These are phyloP conservation scores for Stramonita haemastoma DNA, from an alignment of 2,888 invertebrate species.

Conservation along the genomic window DNA sequence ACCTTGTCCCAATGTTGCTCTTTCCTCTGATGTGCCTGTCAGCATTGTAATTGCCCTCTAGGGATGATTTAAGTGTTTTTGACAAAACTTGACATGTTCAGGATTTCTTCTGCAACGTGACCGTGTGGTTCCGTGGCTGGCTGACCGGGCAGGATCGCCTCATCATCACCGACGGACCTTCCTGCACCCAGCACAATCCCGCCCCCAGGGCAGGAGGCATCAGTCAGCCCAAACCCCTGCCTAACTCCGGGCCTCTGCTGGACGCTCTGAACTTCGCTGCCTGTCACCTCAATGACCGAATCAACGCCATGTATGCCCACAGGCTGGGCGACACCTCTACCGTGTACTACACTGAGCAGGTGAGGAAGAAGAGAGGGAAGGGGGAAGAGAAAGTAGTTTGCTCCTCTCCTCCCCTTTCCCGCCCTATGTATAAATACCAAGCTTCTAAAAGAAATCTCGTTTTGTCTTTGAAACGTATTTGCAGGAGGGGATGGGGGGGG, in stretches of 20 bases:
- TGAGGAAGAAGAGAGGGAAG: neutral
- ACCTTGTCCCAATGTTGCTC: neutral
- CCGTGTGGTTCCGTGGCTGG: conserved; percentile 39
- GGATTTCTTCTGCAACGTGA: conserved; percentile 34
- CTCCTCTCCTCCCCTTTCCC: too few species aligned
- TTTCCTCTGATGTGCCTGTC: neutral
- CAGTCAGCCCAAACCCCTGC: conserved; percentile 24
- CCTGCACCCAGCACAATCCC: neutral
- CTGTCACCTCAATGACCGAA: conserved; percentile 28
- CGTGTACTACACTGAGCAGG: conserved; percentile 34
- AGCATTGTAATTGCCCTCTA: too few species aligned
- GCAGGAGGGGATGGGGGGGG: too few species aligned
- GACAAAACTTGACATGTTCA: too few species aligned
- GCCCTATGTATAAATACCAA: too few species aligned
- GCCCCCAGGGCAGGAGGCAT: neutral
- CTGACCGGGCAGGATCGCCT: conserved; percentile 11
- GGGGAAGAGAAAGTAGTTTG: neutral
- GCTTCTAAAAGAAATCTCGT: too few species aligned
- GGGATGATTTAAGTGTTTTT: too few species aligned
- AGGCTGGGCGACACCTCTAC: conserved; percentile 18
- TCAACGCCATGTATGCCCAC: conserved; percentile 17
- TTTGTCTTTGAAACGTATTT: too few species aligned
- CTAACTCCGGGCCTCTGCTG: neutral
- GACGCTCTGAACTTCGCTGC: conserved; percentile 35
- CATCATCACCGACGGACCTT: conserved; percentile 28